A percentile compares a stretch with the other conserved stretches of the same genome.
Conservation (phyloP, 2,888 invertebrate genomes). For the Cheiracanthium punctorium region DNA sequence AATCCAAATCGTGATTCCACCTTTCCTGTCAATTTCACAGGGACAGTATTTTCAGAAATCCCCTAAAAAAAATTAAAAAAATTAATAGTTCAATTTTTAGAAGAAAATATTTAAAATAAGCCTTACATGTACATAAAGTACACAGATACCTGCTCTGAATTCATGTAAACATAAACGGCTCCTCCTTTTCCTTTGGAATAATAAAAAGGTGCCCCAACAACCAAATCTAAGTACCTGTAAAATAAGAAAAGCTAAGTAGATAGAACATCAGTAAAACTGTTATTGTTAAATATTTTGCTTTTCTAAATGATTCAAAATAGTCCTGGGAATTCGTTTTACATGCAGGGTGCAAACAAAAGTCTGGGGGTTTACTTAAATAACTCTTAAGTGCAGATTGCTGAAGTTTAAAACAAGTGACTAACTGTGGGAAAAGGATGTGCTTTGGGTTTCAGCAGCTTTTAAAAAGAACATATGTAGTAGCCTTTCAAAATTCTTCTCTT, state of each 20-base stretch:
- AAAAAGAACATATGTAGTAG: too few relatives aligned
- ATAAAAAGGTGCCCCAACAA: conserved; percentile 96
- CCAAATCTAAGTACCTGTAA: conserved; percentile 81
- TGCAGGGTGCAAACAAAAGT: too few relatives aligned
- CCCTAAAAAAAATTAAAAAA: conserved; percentile 21
- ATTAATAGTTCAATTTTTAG: neutral
- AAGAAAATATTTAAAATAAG: neutral
- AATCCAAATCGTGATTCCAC: conserved; percentile 93
- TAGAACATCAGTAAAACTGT: too few relatives aligned
- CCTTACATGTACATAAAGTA: neutral
- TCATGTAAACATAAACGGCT: conserved; percentile 90
- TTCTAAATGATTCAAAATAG: neutral
- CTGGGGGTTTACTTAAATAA: too few relatives aligned
- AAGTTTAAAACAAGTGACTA: too few relatives aligned
- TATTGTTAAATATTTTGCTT: neutral
- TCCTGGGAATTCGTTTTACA: too few relatives aligned
- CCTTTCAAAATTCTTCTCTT: too few relatives aligned
- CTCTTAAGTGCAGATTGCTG: too few relatives aligned
- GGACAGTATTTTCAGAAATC: conserved; percentile 22
- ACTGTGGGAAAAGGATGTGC: too few relatives aligned
- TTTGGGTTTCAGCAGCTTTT: too few relatives aligned
- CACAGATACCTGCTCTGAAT: conserved; percentile 75
- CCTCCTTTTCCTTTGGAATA: conserved; percentile 90
- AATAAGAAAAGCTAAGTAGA: neutral
- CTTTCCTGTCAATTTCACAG: conserved; percentile 80